Conservation (phyloP, 1,140 invertebrate genomes). For the Pectinophora gossypiella region DNA sequence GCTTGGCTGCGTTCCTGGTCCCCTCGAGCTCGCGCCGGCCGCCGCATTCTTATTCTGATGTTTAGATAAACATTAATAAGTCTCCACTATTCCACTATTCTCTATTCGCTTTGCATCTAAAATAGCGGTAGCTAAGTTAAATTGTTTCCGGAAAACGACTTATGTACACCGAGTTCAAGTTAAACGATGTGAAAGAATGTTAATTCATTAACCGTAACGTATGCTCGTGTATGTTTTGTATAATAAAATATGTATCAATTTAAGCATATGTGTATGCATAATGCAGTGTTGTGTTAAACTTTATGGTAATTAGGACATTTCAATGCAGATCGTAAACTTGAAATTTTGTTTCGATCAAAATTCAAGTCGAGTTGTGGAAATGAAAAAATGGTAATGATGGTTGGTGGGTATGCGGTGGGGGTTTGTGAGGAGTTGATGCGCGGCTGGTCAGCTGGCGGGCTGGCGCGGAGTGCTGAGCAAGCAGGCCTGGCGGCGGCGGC, state of each 20-base stretch:
- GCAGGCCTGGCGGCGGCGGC: conserved; percentile 32
- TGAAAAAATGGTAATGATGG: conserved; percentile 2
- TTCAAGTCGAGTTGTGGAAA: conserved; percentile 24
- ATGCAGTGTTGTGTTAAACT: conserved; percentile 22
- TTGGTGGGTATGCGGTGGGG: neutral
- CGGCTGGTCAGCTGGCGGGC: neutral
- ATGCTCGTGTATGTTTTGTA: conserved; percentile 22
- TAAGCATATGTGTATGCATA: conserved; percentile 32
- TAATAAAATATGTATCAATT: conserved; percentile 45
- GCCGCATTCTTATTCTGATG: conserved; percentile 61
- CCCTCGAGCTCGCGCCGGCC: conserved; percentile 39
- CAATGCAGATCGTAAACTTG: conserved; percentile 17
- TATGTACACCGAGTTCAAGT: conserved; percentile 29
- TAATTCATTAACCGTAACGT: conserved; percentile 30
- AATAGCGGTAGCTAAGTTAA: conserved; percentile 47
- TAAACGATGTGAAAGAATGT: conserved; percentile 45
- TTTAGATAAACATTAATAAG: conserved; percentile 67
- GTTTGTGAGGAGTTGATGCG: neutral
- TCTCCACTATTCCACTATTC: conserved; percentile 26
- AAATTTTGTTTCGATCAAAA: conserved; percentile 24
- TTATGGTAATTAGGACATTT: conserved; percentile 22
- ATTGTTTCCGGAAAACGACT: conserved; percentile 61
- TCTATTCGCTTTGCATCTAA: conserved; percentile 27
- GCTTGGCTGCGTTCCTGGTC: conserved; percentile 58
- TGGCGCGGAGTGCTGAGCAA: conserved; percentile 54